Evolutionary conservation across 2,113 vertebrate genomes (phyloP).

Genomic region (Oryzias woworae): DNA sequence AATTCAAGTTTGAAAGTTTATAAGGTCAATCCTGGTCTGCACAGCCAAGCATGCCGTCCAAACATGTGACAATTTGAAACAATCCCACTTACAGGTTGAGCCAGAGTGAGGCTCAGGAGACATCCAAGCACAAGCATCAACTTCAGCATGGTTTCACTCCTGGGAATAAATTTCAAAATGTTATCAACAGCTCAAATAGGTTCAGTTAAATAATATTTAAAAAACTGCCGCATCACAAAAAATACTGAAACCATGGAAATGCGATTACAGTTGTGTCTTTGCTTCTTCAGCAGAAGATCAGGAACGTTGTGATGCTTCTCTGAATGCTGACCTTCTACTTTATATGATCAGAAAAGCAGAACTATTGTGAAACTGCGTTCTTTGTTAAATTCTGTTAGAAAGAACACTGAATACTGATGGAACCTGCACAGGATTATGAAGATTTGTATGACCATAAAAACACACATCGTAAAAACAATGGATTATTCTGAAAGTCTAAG

Average conservation of each 20-base stretch:
- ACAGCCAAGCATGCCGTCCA: not conserved
- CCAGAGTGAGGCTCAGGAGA: conserved; percentile 56
- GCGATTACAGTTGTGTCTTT: not conserved
- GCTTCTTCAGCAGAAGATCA: conserved; percentile 1
- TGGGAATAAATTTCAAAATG: not conserved
- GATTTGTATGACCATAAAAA: not conserved
- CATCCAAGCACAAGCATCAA: conserved; percentile 46
- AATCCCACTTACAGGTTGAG: conserved; percentile 54
- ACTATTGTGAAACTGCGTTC: not conserved
- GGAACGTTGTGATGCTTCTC: not conserved
- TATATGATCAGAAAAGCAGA: conserved; percentile 14
- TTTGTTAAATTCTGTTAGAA: not conserved
- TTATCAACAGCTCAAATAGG: not conserved
- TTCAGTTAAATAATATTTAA: too few species aligned
- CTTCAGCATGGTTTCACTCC: conserved; percentile 65
- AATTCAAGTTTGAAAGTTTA: too few species aligned
- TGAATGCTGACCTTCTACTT: conserved; percentile 4
- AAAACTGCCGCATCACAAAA: not conserved
- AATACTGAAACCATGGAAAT: not conserved
- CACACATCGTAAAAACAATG: too few species aligned
- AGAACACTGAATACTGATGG: not conserved
- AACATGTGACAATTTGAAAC: not conserved
- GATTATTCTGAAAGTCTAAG: too few species aligned
- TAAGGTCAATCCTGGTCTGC: not conserved
- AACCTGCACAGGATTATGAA: not conserved